These are phyloP conservation scores for Oreocharis arfaki DNA, from an alignment of 2,113 vertebrate species.

Conservation along the genomic window DNA sequence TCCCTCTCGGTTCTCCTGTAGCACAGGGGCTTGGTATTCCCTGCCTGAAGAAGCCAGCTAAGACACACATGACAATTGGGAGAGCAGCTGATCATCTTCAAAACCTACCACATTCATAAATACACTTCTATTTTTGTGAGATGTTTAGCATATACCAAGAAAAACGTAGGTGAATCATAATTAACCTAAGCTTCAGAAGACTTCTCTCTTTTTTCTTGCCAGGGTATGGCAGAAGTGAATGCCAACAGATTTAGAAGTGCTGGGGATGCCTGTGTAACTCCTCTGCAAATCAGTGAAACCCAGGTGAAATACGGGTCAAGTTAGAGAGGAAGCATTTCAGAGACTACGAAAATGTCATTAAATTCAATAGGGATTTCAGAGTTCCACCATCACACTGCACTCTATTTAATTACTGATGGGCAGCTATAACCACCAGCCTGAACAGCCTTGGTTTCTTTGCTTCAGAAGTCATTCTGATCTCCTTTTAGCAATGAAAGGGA, in stretches of 20 bases:
- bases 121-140: neutral
- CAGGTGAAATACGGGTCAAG: neutral
- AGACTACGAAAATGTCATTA: neutral
- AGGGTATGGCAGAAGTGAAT: neutral
- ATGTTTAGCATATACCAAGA: neutral
- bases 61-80: rapidly evolving
- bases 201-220: neutral
- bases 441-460: neutral
- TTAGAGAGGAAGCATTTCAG: neutral
- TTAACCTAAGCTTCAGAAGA: neutral
- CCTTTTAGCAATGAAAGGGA: neutral
- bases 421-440: neutral
- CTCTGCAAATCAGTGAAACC: neutral
- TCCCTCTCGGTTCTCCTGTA: neutral
- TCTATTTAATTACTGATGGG: neutral
- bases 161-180: neutral
- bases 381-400: neutral
- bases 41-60: neutral
- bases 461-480: neutral
- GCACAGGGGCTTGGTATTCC: neutral
- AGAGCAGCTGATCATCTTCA: neutral
- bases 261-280: neutral
- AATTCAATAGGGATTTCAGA: neutral
- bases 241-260: neutral
- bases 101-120: neutral